phyloP scores from a whole-genome alignment of 2,888 invertebrate genomes.

The Oeneis ivallda region DNA sequence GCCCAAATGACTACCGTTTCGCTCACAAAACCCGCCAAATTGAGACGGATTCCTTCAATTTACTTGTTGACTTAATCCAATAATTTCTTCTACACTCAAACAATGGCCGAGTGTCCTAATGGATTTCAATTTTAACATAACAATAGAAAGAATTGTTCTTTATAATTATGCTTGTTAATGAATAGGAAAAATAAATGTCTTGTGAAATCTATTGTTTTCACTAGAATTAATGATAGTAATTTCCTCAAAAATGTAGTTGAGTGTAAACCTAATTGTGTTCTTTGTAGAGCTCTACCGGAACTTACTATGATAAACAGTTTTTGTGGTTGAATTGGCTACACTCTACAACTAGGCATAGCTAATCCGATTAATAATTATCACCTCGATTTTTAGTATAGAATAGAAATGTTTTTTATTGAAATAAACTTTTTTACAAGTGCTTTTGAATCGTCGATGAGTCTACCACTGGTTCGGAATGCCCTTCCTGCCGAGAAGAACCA shows the following conservation, averaged over 20 bases:
- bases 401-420: too few species aligned
- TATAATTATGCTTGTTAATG: slow-evolving; percentile 11
- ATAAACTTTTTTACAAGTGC: too few species aligned
- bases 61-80: slow-evolving; percentile 29
- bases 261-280: too few species aligned
- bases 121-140: slow-evolving; percentile 12
- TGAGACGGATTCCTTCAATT: slow-evolving; percentile 28
- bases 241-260: not conserved
- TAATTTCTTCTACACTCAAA: slow-evolving; percentile 20
- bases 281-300: too few species aligned
- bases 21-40: slow-evolving; percentile 31
- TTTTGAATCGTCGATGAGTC: too few species aligned
- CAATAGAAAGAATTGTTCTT: slow-evolving; percentile 12
- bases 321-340: too few species aligned
- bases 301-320: too few species aligned
- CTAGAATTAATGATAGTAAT: not conserved
- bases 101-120: slow-evolving; percentile 1
- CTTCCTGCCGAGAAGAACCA: too few species aligned
- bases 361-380: too few species aligned
- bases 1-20: slow-evolving; percentile 20
- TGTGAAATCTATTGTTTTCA: not conserved
- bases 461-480: too few species aligned
- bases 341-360: too few species aligned
- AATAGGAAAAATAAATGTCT: slow-evolving; percentile 15
- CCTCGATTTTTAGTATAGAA: too few species aligned